A percentile compares a stretch with the other conserved stretches of the same genome.
Evolutionary conservation across 2,888 invertebrate species (phyloP).

Genomic region (Philereme vetulata): DNA sequence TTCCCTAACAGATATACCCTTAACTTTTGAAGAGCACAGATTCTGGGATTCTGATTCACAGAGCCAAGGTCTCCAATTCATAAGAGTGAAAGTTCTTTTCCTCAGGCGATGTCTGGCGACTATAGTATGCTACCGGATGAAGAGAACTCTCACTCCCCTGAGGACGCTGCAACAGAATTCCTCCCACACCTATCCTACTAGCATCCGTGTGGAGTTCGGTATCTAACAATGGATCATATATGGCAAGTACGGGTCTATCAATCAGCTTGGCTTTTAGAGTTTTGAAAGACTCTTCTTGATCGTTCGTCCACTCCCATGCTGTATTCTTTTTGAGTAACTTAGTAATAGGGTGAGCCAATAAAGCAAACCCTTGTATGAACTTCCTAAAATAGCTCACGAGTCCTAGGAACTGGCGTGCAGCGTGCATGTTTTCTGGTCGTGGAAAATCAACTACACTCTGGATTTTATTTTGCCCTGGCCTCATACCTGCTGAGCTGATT

Average conservation of each 20-base stretch:
- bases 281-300: too few relatives aligned
- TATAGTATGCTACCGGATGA: not conserved
- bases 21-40: conserved; percentile 1
- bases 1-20: conserved; percentile 5
- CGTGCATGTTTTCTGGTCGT: not conserved
- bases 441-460: too few relatives aligned
- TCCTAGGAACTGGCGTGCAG: not conserved
- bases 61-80: conserved; percentile 4
- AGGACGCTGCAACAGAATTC: conserved; percentile 3
- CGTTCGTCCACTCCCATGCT: not conserved
- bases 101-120: too few relatives aligned
- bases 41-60: too few relatives aligned
- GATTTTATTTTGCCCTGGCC: too few relatives aligned
- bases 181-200: conserved; percentile 1
- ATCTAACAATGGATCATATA: not conserved
- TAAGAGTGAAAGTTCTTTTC: too few relatives aligned
- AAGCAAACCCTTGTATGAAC: not conserved
- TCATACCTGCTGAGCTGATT: too few relatives aligned
- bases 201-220: conserved; percentile 11
- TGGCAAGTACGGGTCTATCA: too few relatives aligned
- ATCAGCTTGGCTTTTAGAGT: too few relatives aligned
- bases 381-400: not conserved
- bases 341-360: not conserved
- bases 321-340: not conserved
- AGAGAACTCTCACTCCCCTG: conserved; percentile 4